Base-by-base conservation (phyloP, 64 coral and sea anemone genomes). In the Dendrophyllia cribrosa region DNA sequence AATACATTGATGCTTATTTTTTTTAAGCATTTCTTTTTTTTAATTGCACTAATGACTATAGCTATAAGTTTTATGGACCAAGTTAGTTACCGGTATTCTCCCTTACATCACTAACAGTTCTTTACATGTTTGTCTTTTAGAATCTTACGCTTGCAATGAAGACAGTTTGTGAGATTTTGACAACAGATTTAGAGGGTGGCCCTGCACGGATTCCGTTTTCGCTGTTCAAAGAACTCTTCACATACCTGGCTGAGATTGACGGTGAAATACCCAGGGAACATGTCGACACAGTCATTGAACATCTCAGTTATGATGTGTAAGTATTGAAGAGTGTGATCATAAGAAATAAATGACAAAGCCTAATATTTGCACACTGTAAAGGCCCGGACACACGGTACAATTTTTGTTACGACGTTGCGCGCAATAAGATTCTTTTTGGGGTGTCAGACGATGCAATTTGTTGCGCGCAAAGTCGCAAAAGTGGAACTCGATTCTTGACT, bases 251-350 rank as follows among this genome's bases (percentile, higher is more conserved):
- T 47, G 95, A 89, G 48, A 89, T 96, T 63, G 97, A 98, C 88
- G 97, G 97, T 14, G 94, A 98, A 63, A 98, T 98, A 43, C 88
- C 97, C 11, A 93, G 90, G 20, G 97, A 98, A 71, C 97, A 98
- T 88, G 94, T 98, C 3, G 88, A 96, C 72, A 88, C 90, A 48
- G 97, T 98, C 48, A 89, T 96, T 77, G 91, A 98, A 59, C 97
- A 98, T 83, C 88, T 98, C 22, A 93, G 48, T 51, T 98, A 98
- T 91, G 97, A 98, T 88, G 94, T 98, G 97, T 98, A 66, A 98
- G 97, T 98, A 75, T 43, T 49, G 3, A 58, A 43, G 3, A 24
- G 7, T 59, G 12, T 72, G 11, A 34, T 2, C 3, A 72, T 10
- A 51, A 15, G 25, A 34, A 34, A 34, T 34, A 34, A 34, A 34